Conservation (phyloP, 2,797 vertebrate species). For the Galago senegalensis region DNA sequence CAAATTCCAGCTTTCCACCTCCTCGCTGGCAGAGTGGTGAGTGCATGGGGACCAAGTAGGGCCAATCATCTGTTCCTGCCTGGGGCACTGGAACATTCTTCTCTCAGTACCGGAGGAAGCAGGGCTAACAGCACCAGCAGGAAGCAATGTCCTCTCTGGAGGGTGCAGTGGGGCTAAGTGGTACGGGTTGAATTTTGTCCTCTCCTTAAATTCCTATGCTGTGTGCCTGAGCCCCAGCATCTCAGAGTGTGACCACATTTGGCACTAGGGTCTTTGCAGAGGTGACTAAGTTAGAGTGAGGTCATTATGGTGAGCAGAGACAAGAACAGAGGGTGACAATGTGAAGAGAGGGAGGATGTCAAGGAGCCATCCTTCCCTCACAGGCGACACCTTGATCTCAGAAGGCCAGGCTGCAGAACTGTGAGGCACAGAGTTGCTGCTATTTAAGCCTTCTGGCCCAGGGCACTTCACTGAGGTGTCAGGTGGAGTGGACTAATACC, state of each 20-base stretch:
- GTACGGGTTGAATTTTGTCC: not conserved
- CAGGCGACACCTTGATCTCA: not conserved
- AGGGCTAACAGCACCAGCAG: not conserved
- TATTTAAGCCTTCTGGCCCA: not conserved
- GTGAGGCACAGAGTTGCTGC: not conserved
- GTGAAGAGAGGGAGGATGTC: not conserved
- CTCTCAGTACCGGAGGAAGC: not conserved
- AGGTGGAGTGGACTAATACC: not conserved
- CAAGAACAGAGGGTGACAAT: not conserved
- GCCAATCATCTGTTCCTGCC: not conserved
- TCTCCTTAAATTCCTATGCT: not conserved
- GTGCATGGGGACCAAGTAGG: not conserved
- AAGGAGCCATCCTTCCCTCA: not conserved
- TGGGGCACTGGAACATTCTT: not conserved
- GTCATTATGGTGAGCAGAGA: not conserved
- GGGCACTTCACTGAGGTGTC: not conserved
- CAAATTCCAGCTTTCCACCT: conserved; percentile 40
- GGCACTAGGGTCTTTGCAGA: not conserved
- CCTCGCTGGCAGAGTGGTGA: not conserved
- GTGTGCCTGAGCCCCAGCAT: not conserved
- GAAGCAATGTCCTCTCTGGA: not conserved
- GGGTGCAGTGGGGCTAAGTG: not conserved
- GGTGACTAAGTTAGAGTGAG: not conserved
- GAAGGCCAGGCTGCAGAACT: not conserved
- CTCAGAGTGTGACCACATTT: conserved; percentile 2